phyloP scores from a whole-genome alignment of 2,797 vertebrate species.

The Alca torda region DNA sequence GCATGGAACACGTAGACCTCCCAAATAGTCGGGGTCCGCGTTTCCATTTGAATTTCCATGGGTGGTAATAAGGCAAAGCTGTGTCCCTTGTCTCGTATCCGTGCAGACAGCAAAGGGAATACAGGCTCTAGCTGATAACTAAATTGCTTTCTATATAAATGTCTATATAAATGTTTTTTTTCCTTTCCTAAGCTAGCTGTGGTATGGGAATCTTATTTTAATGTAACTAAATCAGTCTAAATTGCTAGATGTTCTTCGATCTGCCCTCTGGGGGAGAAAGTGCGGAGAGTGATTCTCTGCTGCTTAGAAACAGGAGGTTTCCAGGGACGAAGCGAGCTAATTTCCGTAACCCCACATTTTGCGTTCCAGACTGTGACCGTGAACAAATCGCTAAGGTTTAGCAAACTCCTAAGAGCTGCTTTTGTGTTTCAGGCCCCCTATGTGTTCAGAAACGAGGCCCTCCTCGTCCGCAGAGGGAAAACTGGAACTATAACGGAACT shows the following conservation, averaged over 20 bases:
- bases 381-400: neutral
- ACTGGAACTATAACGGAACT: slow-evolving; percentile 73
- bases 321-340: neutral
- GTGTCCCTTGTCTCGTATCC: neutral
- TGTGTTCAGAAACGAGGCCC: slow-evolving; percentile 80
- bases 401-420: neutral
- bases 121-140: neutral
- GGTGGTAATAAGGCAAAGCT: neutral
- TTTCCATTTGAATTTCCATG: neutral
- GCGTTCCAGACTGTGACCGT: neutral
- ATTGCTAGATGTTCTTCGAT: neutral
- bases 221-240: neutral
- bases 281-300: neutral
- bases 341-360: neutral
- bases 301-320: neutral
- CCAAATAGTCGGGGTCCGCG: rapidly evolving
- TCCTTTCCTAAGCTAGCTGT: neutral
- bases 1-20: neutral
- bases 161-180: neutral
- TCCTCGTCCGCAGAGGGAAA: slow-evolving; percentile 78
- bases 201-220: neutral
- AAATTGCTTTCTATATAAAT: neutral
- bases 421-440: slow-evolving; percentile 80
- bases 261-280: rapidly evolving
- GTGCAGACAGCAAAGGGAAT: neutral